Percentiles rank a stretch among this genome's conserved stretches.
Conservation (phyloP, 2,797 vertebrate genomes). For the Rhinichthys osculus region DNA sequence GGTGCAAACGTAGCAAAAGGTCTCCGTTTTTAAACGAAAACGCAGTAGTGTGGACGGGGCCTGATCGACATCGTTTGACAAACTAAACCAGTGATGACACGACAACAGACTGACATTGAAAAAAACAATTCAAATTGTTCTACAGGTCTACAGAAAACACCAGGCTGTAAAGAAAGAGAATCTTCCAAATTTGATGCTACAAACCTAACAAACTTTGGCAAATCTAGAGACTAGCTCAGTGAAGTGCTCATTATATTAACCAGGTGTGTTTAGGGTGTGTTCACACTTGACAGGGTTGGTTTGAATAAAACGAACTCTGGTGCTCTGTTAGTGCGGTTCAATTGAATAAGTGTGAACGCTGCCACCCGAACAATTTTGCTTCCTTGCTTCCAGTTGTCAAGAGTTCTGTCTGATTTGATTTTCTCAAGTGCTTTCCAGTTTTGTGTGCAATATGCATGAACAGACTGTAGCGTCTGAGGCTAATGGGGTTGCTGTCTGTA, state of each 20-base stretch:
- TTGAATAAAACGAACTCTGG: no score
- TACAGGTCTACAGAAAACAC: not conserved
- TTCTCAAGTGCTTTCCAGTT: constrained; percentile 21
- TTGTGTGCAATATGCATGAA: constrained; percentile 19
- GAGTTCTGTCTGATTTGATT: constrained; percentile 20
- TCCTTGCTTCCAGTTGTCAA: not conserved
- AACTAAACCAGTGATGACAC: not conserved
- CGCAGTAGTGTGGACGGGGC: no score
- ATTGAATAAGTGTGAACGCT: no score
- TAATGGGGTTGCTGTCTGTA: constrained; percentile 13
- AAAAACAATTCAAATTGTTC: not conserved
- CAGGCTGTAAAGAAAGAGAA: not conserved
- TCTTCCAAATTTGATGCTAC: not conserved
- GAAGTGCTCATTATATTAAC: not conserved
- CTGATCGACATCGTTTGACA: not conserved
- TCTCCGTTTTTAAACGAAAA: no score
- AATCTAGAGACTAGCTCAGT: not conserved
- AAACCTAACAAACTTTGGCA: not conserved
- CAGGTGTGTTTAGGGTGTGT: not conserved
- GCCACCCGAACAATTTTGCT: not conserved
- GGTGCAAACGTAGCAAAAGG: no score
- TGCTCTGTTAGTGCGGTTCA: no score
- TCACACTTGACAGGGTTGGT: no score
- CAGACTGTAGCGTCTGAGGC: not conserved
- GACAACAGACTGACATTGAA: not conserved